Base-by-base conservation (phyloP, 2,113 vertebrate species). In the Cricetomys ansorgei region DNA sequence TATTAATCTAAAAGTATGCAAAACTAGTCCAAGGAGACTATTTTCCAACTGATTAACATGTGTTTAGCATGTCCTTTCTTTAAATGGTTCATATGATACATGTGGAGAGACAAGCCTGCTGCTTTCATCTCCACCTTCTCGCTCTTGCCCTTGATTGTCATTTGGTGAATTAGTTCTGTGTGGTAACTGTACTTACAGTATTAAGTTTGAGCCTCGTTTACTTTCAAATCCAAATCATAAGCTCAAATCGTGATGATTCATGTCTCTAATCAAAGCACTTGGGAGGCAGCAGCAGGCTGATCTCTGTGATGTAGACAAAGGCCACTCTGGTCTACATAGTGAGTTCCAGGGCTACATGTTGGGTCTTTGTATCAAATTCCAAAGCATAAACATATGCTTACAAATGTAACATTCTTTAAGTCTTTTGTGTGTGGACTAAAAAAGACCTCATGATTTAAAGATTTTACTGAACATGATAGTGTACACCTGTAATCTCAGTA, bases 121-220 rank as follows among this genome's bases (percentile, higher is more conserved):
- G 19, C 16, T 27, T 94, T 90, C 57, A 85, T 1, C 59, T 93
- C 29, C 11, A 89, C 53, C 45, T 79, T 72, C 81, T 31, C 75
- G 43, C n/a, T 7, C 34, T 97, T 90, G 77, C 25, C 50, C 31
- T 77, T 93, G 55, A 31, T 92, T 86, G 4, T 94, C 94, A 31
- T 83, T 57, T 83, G 43, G 19, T 48, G 29, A 69, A 43, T 94
- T 80, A n/a, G 4, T 94, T 96, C 48, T 76, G 16, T 65, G 7
- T 93, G 84, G n/a, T 17, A 83, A 34, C 37, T 95, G 29, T 59
- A 53, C 12, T 70, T 88, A 75, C 0, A 29, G 7, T 34, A n/a
- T 89, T 92, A 64, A 95, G 86, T 86, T 77, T 95, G 40, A 96
- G 37, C 67, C 80, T 72, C 17, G 9, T 70, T 96, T 95, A 59